A percentile compares a stretch with the other conserved stretches of the same genome.
phyloP scores from a whole-genome alignment of 2,797 vertebrate genomes.

The Bufotes viridis region DNA sequence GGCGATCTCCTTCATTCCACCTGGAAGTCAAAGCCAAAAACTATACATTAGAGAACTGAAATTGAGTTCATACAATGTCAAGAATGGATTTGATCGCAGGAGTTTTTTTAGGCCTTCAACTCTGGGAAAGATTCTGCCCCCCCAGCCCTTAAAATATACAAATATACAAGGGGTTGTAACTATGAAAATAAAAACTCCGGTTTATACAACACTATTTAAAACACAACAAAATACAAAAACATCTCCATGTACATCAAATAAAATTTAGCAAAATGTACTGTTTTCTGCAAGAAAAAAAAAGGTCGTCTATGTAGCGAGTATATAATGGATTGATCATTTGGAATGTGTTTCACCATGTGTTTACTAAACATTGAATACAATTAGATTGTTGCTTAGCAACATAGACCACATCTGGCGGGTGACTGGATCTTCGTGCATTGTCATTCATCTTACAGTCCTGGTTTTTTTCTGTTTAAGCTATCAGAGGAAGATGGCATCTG shows the following conservation, averaged over 20 bases:
- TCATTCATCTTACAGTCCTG: no score
- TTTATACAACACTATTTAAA: no score
- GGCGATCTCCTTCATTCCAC: conserved; percentile 95
- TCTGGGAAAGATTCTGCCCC: no score
- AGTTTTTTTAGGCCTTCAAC: no score
- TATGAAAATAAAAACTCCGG: no score
- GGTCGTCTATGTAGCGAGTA: not conserved
- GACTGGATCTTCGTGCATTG: not conserved
- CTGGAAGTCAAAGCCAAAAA: conserved; percentile 70
- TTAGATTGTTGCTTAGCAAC: not conserved
- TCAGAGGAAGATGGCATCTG: not conserved
- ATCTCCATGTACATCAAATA: no score
- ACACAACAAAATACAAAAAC: no score
- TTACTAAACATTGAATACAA: not conserved
- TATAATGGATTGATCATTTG: not conserved
- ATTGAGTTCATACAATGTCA: not conserved
- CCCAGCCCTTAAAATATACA: no score
- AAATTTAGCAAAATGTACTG: no score
- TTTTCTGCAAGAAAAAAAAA: not conserved
- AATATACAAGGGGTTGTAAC: no score
- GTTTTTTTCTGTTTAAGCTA: not conserved
- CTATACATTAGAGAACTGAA: no score
- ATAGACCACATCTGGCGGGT: not conserved
- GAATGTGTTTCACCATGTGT: not conserved
- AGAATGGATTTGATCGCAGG: no score